Evolutionary conservation across 2,888 invertebrate genomes (phyloP).

Genomic region (Emmelina monodactyla): DNA sequence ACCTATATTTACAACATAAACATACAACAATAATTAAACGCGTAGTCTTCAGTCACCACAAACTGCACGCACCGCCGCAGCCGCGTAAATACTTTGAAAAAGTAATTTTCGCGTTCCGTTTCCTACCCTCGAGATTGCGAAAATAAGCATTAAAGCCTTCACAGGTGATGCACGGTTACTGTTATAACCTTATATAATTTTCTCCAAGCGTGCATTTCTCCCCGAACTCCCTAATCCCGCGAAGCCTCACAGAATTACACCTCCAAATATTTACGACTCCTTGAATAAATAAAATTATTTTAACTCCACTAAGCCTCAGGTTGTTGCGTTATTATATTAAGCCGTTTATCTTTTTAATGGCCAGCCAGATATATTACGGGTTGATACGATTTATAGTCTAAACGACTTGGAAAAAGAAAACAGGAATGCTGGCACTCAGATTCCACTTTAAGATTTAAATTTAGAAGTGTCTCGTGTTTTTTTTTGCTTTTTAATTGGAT

Average conservation of each 20-base stretch:
- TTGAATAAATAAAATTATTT: conserved; percentile 66
- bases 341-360: conserved; percentile 67
- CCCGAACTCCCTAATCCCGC: conserved; percentile 65
- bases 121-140: conserved; percentile 57
- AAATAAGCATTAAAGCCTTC: conserved; percentile 61
- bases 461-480: conserved; percentile 49
- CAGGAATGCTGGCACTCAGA: conserved; percentile 42
- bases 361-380: conserved; percentile 56
- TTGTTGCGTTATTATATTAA: conserved; percentile 66
- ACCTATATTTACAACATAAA: too few species aligned
- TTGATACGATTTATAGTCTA: conserved; percentile 51
- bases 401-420: conserved; percentile 38
- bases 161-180: conserved; percentile 67
- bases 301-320: conserved; percentile 48
- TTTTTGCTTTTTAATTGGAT: too few species aligned
- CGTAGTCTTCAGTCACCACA: too few species aligned
- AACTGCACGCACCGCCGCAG: conserved; percentile 25
- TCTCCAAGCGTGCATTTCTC: conserved; percentile 56
- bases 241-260: conserved; percentile 64
- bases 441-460: conserved; percentile 56
- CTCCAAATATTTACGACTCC: conserved; percentile 63
- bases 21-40: too few species aligned
- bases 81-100: conserved; percentile 67
- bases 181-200: conserved; percentile 67
- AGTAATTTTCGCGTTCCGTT: conserved; percentile 56